These are phyloP conservation scores for Cyclina sinensis DNA, from an alignment of 1,140 invertebrate species.

Conservation along the genomic window DNA sequence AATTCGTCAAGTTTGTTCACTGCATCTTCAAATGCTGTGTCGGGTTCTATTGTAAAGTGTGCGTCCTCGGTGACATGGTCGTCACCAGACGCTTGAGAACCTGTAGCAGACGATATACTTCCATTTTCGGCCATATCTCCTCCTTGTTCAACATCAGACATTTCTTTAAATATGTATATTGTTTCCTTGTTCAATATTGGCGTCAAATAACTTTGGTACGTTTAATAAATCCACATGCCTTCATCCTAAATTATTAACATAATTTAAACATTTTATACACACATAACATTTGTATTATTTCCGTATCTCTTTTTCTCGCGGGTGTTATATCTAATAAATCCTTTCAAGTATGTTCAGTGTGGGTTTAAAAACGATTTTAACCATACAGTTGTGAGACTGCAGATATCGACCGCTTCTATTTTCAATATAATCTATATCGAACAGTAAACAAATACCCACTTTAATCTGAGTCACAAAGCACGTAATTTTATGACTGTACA, in stretches of 20 bases:
- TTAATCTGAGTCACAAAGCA: slow-evolving; percentile 23
- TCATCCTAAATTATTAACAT: neutral
- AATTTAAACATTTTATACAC: neutral
- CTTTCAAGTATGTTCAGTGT: neutral
- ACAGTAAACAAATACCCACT: neutral
- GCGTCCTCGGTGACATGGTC: slow-evolving; percentile 92
- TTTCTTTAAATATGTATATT: no score
- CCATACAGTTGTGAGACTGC: slow-evolving; percentile 3
- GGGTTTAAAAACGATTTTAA: neutral
- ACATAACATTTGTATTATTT: no score
- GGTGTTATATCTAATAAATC: neutral
- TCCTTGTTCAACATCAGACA: slow-evolving; percentile 21
- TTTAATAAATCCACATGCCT: slow-evolving; percentile 16
- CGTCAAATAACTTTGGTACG: neutral
- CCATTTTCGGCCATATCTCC: slow-evolving; percentile 37
- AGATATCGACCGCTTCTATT: slow-evolving; percentile 22
- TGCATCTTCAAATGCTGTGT: slow-evolving; percentile 66
- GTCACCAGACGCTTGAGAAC: slow-evolving; percentile 91
- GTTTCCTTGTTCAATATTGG: neutral
- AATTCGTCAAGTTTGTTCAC: slow-evolving; percentile 68
- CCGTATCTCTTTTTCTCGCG: neutral
- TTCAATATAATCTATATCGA: slow-evolving; percentile 26
- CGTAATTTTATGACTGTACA: neutral
- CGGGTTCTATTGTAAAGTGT: slow-evolving; percentile 32
- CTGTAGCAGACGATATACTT: slow-evolving; percentile 49